Percentiles rank a stretch among this genome's conserved stretches.
Conservation (phyloP, 2,113 vertebrate genomes). For the Syngnathus scovelli region DNA sequence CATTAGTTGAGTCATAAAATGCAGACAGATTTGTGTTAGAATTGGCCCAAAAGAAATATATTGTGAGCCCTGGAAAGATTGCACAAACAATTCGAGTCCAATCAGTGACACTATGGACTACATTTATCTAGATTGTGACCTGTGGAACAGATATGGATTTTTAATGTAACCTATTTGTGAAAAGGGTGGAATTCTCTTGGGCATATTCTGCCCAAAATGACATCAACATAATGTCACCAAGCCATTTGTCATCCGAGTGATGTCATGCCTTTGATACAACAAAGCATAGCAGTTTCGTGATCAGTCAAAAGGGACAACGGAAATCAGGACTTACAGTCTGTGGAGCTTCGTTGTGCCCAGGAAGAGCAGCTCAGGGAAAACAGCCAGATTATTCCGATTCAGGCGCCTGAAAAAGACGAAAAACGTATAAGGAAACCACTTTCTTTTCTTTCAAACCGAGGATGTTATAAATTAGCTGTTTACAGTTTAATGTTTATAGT, state of each 20-base stretch:
- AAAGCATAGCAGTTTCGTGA: background rate
- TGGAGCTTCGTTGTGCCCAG: slow-evolving; percentile 91
- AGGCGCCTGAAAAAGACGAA: slow-evolving; percentile 79
- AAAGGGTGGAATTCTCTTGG: background rate
- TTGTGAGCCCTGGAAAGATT: too few relatives aligned
- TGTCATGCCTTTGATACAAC: background rate
- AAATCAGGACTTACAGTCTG: slow-evolving; percentile 88
- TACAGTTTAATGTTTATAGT: background rate
- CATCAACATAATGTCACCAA: background rate
- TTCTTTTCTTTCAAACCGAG: background rate
- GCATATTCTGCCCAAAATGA: background rate
- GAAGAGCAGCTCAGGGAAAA: slow-evolving; percentile 95
- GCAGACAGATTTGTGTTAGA: background rate
- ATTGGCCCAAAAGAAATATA: background rate
- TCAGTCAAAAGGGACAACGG: slow-evolving; percentile 8
- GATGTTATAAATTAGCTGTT: background rate
- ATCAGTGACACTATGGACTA: background rate
- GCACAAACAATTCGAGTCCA: background rate
- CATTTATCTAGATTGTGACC: background rate
- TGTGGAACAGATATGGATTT: background rate
- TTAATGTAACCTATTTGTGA: background rate
- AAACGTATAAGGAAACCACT: background rate
- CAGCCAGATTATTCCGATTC: slow-evolving; percentile 96
- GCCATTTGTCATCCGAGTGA: background rate
- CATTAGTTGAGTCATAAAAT: background rate